phyloP scores from a whole-genome alignment of 2,797 vertebrate species.

The Denticeps clupeoides region DNA sequence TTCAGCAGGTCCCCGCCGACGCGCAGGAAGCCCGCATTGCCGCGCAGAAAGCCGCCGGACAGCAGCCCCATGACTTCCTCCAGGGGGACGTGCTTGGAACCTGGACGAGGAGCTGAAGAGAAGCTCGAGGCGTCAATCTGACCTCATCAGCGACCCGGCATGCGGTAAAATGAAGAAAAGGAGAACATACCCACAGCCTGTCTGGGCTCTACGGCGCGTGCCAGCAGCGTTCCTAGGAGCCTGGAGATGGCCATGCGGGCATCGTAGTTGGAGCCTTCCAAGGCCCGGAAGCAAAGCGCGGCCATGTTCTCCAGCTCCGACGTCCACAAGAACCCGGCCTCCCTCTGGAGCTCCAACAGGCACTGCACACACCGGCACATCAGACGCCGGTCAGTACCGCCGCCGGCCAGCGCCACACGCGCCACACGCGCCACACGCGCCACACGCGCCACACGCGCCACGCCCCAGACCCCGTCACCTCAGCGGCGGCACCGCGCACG shows the following conservation, averaged over 20 bases:
- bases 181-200: slow-evolving; percentile 53
- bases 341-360: slow-evolving; percentile 83
- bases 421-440: too few relatives aligned
- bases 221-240: slow-evolving; percentile 74
- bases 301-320: slow-evolving; percentile 80
- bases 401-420: too few relatives aligned
- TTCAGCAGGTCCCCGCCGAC: slow-evolving; percentile 83
- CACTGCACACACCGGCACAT: slow-evolving; percentile 55
- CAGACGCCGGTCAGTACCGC: too few relatives aligned
- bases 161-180: too few relatives aligned
- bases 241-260: slow-evolving; percentile 72
- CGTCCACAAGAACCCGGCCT: slow-evolving; percentile 81
- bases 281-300: slow-evolving; percentile 83
- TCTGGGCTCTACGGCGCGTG: slow-evolving; percentile 61
- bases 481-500: slow-evolving; percentile 80
- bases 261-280: slow-evolving; percentile 79
- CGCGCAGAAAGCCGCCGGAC: slow-evolving; percentile 74
- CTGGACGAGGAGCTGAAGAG: slow-evolving; percentile 50
- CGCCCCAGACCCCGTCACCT: too few relatives aligned
- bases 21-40: slow-evolving; percentile 77
- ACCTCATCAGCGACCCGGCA: too few relatives aligned
- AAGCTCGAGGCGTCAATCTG: too few relatives aligned
- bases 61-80: slow-evolving; percentile 79
- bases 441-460: too few relatives aligned
- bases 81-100: slow-evolving; percentile 54